Percentiles rank a stretch among this genome's conserved stretches.
Evolutionary conservation across 2,113 vertebrate genomes (phyloP).

Genomic region (Sciurus niger): DNA sequence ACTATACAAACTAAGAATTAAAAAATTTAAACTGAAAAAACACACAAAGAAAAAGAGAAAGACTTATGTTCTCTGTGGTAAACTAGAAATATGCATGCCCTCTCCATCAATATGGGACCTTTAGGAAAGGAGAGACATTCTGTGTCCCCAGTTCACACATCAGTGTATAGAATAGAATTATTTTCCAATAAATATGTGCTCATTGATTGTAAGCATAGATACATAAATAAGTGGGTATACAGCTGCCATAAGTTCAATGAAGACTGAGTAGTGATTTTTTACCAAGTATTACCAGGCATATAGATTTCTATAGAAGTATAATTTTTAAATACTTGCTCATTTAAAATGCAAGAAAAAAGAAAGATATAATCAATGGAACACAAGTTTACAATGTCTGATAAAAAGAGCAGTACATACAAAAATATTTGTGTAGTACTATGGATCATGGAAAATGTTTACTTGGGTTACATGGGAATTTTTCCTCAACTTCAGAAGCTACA

Average conservation of each 20-base stretch:
- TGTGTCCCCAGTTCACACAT: background rate
- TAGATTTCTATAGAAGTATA: background rate
- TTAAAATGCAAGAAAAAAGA: background rate
- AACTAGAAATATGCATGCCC: background rate
- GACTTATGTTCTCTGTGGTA: background rate
- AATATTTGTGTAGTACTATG: background rate
- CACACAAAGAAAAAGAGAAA: background rate
- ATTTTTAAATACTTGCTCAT: background rate
- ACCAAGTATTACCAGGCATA: background rate
- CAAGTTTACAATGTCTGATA: background rate
- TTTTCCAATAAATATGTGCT: background rate
- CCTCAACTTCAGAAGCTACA: background rate
- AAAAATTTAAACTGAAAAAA: background rate
- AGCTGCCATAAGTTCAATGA: accelerated
- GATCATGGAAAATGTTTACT: slow-evolving; percentile 35
- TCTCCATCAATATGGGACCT: background rate
- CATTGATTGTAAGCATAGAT: background rate
- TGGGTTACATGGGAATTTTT: background rate
- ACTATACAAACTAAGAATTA: background rate
- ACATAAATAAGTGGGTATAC: background rate
- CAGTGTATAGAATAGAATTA: background rate
- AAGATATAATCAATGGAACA: background rate
- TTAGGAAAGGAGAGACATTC: background rate
- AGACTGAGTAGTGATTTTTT: background rate
- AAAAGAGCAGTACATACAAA: background rate